Percentiles rank a stretch among this genome's conserved stretches.
Evolutionary conservation across 2,797 vertebrate genomes (phyloP).

Genomic region (Hyperoplus immaculatus): DNA sequence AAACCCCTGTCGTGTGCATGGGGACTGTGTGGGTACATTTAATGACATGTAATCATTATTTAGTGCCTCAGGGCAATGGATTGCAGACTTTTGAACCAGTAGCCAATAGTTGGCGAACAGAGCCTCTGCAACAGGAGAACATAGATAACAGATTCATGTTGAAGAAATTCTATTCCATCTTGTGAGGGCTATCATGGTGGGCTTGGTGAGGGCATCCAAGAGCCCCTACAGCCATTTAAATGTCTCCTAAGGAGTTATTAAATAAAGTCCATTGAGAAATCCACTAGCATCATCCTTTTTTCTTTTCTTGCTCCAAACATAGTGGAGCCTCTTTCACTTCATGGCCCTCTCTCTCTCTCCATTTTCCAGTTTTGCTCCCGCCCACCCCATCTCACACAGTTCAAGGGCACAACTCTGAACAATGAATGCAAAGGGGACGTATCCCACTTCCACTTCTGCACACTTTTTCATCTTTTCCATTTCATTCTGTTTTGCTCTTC

Average conservation of each 20-base stretch:
- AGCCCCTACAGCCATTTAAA: slow-evolving; percentile 42
- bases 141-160: slow-evolving; percentile 12
- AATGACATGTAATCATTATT: slow-evolving; percentile 10
- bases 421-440: background rate
- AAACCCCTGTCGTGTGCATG: slow-evolving; percentile 27
- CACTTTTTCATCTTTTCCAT: slow-evolving; percentile 21
- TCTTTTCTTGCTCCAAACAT: slow-evolving; percentile 19
- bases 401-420: slow-evolving; percentile 36
- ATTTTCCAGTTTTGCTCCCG: slow-evolving; percentile 12
- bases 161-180: slow-evolving; percentile 29
- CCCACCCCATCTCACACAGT: slow-evolving; percentile 11
- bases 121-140: slow-evolving; percentile 19
- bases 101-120: background rate
- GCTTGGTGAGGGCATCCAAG: slow-evolving; percentile 33
- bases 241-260: slow-evolving; percentile 47
- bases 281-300: slow-evolving; percentile 23
- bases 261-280: slow-evolving; percentile 39
- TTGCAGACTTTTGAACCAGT: background rate
- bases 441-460: background rate
- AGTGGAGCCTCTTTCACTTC: background rate
- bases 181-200: slow-evolving; percentile 22
- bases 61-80: slow-evolving; percentile 35
- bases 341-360: background rate
- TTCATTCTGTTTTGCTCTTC: slow-evolving; percentile 17
- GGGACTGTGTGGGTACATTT: slow-evolving; percentile 1